Evolutionary conservation across 2,113 vertebrate genomes (phyloP), one percentile per base, ranked within the genome.

Genomic region (Cephalopholis sonnerati): DNA sequence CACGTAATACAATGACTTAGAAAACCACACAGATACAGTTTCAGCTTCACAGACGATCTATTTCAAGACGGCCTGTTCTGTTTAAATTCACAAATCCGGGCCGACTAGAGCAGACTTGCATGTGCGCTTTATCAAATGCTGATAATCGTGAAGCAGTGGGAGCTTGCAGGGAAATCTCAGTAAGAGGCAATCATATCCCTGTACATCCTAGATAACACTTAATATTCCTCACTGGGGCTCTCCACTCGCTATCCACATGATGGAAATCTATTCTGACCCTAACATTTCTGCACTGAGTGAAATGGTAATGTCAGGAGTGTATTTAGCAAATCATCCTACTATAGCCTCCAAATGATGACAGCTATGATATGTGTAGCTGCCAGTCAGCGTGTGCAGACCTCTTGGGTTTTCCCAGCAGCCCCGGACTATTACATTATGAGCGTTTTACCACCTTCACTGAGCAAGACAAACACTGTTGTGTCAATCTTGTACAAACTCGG

Each of bases 301-400:
- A 83, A 81, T 44, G 71, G 29, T 67, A 54, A 81, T 72, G 84
- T 87, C 86, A 84, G 61, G 77, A 79, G 82, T 73, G 86, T 79
- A 32, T 84, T 91, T 74, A 84, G 70, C 74, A 71, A 84, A 86
- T 74, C 78, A 55, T 32, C 73, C 70, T 12, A 51, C 66, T 13
- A 36, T 41, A 79, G 66, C 66, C 66, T 72, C 32, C 74, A 64
- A 74, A 85, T 59, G 78, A 86, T 74, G 90, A 87, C 89, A 87
- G 70, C 74, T 22, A n/a, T 53, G 77, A 80, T 84, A 39, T 61
- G 81, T 69, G 69, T 46, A 50, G 61, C 90, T 88, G 86, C 78
- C 89, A 84, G 84, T 85, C 29, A 73, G 22, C 48, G 69, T 46
- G 54, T 32, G 78, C 17, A 16, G n/a, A 75, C 59, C 82, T 82